phyloP scores from a whole-genome alignment of 1,140 invertebrate genomes.

The Drosophila carrolli region DNA sequence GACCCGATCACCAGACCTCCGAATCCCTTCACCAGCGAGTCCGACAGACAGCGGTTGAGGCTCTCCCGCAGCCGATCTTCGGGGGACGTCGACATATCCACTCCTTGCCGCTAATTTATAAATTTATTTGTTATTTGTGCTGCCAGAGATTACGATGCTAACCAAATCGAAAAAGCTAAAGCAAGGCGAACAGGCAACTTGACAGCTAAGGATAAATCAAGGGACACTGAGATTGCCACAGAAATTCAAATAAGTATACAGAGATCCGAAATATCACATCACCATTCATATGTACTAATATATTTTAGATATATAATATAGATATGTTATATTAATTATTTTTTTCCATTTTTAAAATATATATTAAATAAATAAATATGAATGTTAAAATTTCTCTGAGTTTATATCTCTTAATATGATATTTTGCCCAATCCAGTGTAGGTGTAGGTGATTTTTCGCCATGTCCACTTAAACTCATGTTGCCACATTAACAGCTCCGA shows the following conservation, averaged over 20 bases:
- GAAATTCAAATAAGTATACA: too few species aligned
- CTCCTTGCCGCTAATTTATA: not conserved
- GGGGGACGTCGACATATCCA: slow-evolving; percentile 10
- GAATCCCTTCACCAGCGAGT: slow-evolving; percentile 88
- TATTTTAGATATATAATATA: too few species aligned
- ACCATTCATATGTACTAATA: too few species aligned
- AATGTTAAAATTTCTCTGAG: too few species aligned
- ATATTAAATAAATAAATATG: too few species aligned
- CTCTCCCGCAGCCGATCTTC: slow-evolving; percentile 87
- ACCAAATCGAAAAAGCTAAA: slow-evolving; percentile 5
- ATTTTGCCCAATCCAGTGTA: too few species aligned
- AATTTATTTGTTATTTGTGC: slow-evolving; percentile 1
- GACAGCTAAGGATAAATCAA: not conserved
- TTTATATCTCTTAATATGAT: too few species aligned
- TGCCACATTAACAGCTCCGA: slow-evolving; percentile 60
- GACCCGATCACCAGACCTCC: slow-evolving; percentile 89
- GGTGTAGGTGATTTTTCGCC: too few species aligned
- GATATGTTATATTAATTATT: too few species aligned
- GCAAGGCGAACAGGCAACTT: not conserved
- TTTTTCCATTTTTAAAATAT: too few species aligned
- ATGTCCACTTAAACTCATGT: not conserved
- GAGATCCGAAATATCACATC: too few species aligned
- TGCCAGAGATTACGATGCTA: not conserved
- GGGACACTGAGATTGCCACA: not conserved
- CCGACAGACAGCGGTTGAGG: slow-evolving; percentile 87